Percentiles rank a stretch among this genome's conserved stretches.
Conservation (phyloP, 2,888 invertebrate genomes). For the Dione vanillae region DNA sequence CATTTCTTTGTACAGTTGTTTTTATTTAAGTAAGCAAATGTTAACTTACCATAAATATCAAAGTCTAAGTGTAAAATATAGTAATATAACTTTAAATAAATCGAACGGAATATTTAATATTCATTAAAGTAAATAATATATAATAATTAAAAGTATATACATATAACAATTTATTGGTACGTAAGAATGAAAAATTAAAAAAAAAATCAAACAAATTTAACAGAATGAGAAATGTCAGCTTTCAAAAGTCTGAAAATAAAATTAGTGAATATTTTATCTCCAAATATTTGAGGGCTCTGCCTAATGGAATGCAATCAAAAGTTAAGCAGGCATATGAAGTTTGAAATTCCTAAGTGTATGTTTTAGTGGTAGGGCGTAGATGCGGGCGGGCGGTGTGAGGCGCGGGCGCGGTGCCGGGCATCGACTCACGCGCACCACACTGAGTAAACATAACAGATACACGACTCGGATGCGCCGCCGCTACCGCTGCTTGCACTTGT, state of each 20-base stretch:
- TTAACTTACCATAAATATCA: neutral
- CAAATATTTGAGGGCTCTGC: conserved; percentile 59
- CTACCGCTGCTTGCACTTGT: conserved; percentile 47
- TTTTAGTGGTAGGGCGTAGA: conserved; percentile 60
- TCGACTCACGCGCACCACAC: conserved; percentile 62
- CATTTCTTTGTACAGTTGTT: conserved; percentile 13
- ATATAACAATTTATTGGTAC: neutral
- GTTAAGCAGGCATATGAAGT: conserved; percentile 62
- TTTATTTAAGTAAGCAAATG: conserved; percentile 9
- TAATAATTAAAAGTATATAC: too few relatives aligned
- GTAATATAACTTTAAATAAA: too few relatives aligned
- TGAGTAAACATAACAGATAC: conserved; percentile 75
- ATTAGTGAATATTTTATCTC: conserved; percentile 50
- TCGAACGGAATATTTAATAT: too few relatives aligned
- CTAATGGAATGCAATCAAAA: conserved; percentile 66
- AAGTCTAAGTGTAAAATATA: too few relatives aligned
- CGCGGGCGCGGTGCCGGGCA: conserved; percentile 46
- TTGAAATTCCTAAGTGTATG: conserved; percentile 66
- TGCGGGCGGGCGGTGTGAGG: conserved; percentile 42
- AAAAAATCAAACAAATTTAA: conserved; percentile 12
- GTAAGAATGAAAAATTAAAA: neutral
- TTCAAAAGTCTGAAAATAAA: conserved; percentile 49
- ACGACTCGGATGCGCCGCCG: conserved; percentile 61
- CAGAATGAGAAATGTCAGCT: conserved; percentile 42
- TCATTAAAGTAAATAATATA: too few relatives aligned